Evolutionary conservation across 2,888 invertebrate species (phyloP).

Genomic region (Philereme transversata): DNA sequence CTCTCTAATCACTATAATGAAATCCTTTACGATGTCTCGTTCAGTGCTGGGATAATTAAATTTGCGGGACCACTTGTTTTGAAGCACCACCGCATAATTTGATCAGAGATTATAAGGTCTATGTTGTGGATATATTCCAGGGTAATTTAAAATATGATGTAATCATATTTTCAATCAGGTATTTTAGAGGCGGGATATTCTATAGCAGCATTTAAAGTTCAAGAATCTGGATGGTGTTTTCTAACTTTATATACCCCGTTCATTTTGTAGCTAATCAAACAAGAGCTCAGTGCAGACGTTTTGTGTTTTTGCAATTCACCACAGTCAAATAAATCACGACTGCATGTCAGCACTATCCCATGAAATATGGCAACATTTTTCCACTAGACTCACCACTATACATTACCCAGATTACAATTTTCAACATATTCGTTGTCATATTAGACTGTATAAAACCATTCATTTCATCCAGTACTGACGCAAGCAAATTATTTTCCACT

Average conservation of each 20-base stretch:
- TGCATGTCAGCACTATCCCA: constrained; percentile 7
- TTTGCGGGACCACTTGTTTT: constrained; percentile 49
- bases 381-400: constrained; percentile 8
- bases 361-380: constrained; percentile 10
- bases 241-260: neutral
- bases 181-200: no score
- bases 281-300: neutral
- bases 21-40: constrained; percentile 47
- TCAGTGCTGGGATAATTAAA: constrained; percentile 48
- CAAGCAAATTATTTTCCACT: constrained; percentile 34
- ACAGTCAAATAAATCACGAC: constrained; percentile 14
- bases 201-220: no score
- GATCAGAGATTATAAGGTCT: constrained; percentile 45
- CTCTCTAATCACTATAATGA: constrained; percentile 47
- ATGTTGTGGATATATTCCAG: constrained; percentile 10
- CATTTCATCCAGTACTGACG: constrained; percentile 32
- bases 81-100: constrained; percentile 44
- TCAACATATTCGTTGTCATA: constrained; percentile 26
- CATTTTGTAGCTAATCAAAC: neutral
- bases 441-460: constrained; percentile 24
- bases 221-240: neutral
- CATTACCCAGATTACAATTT: constrained; percentile 24
- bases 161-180: no score
- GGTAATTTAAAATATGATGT: no score
- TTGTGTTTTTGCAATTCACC: constrained; percentile 7